phyloP scores from a whole-genome alignment of 2,113 vertebrate species.

The Solea solea region DNA sequence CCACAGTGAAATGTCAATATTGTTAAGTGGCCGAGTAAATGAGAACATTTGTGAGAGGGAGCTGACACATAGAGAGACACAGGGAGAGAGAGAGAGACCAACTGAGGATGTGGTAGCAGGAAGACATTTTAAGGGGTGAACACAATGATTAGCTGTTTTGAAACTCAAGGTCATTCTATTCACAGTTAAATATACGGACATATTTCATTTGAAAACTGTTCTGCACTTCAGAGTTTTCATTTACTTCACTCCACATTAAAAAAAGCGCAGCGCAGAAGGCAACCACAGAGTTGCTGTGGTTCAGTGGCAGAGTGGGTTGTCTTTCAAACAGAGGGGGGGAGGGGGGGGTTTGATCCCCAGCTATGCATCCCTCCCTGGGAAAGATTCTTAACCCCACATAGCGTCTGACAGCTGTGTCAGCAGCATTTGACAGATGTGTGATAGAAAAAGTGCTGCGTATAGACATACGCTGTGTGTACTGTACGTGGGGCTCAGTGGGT shows the following conservation, averaged over 20 bases:
- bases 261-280: too few species aligned
- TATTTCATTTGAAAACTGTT: background rate
- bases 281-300: too few species aligned
- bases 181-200: background rate
- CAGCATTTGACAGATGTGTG: too few species aligned
- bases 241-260: background rate
- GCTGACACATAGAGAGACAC: background rate
- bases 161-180: conserved; percentile 1
- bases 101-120: background rate
- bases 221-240: background rate
- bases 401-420: too few species aligned
- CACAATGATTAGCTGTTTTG: background rate
- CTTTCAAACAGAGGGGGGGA: too few species aligned
- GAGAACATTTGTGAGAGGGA: conserved; percentile 24
- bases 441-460: too few species aligned
- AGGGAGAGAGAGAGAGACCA: background rate
- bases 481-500: too few species aligned
- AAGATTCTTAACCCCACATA: too few species aligned
- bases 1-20: conserved; percentile 50
- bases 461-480: too few species aligned
- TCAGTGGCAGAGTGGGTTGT: too few species aligned
- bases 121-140: background rate
- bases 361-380: too few species aligned
- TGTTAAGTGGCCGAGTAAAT: conserved; percentile 43
- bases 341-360: too few species aligned